These are phyloP conservation scores for Standfussiana lucernea DNA, from an alignment of 2,888 invertebrate genomes.

Conservation along the genomic window DNA sequence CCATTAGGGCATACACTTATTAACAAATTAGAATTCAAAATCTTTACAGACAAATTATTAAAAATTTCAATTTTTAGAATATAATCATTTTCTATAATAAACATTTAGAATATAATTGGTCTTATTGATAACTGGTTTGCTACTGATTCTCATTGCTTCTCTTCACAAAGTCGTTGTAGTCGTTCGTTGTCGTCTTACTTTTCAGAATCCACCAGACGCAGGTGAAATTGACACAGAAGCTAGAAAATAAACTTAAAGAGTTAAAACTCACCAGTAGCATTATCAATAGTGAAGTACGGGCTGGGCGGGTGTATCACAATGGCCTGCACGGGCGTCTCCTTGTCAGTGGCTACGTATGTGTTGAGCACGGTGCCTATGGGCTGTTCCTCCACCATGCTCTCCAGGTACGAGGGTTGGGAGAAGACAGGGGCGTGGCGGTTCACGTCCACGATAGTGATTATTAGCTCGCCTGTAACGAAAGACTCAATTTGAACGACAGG, in stretches of 20 bases:
- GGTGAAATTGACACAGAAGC: not conserved
- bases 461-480: slow-evolving; percentile 91
- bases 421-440: slow-evolving; percentile 92
- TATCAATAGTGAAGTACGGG: slow-evolving; percentile 95
- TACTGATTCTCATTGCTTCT: not conserved
- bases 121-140: no score
- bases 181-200: no score
- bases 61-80: no score
- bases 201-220: not conserved
- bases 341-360: slow-evolving; percentile 94
- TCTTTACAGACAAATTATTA: no score
- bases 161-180: not conserved
- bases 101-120: no score
- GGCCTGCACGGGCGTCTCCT: slow-evolving; percentile 95
- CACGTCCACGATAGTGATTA: slow-evolving; percentile 93
- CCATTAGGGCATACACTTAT: no score
- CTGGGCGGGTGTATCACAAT: slow-evolving; percentile 93
- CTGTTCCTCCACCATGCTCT: slow-evolving; percentile 94
- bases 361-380: slow-evolving; percentile 94
- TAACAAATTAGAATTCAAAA: no score
- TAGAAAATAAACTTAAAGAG: not conserved
- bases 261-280: slow-evolving; percentile 92
- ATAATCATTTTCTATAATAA: no score
- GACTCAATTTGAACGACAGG: no score
- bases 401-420: slow-evolving; percentile 84